Conservation (phyloP, 2,888 invertebrate species). For the Pristionchus japonicus region DNA sequence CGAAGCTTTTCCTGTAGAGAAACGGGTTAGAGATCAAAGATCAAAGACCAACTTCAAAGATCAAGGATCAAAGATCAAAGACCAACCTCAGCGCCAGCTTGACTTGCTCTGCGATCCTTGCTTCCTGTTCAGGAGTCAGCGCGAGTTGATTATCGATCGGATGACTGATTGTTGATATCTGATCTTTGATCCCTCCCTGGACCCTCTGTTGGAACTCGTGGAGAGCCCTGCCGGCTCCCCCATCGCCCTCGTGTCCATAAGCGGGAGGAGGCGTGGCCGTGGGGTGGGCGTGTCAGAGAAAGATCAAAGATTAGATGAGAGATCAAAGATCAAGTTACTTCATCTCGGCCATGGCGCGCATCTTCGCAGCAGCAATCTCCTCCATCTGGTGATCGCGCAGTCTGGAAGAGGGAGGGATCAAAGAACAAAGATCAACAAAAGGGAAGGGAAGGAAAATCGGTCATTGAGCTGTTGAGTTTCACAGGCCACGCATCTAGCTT, state of each 20-base stretch:
- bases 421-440: conserved; percentile 8
- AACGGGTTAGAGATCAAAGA: not conserved
- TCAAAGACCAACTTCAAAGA: not conserved
- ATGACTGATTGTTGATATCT: too few relatives aligned
- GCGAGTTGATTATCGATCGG: too few relatives aligned
- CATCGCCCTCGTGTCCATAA: not conserved
- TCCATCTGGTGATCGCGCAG: not conserved
- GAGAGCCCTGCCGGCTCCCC: not conserved
- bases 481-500: too few relatives aligned
- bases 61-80: not conserved
- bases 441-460: too few relatives aligned
- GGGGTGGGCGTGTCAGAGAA: not conserved
- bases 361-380: not conserved
- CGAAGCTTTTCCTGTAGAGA: not conserved
- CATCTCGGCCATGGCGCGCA: not conserved
- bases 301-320: not conserved
- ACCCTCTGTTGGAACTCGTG: not conserved
- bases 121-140: too few relatives aligned
- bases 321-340: not conserved
- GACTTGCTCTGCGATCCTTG: not conserved
- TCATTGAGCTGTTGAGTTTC: too few relatives aligned
- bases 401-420: conserved; percentile 34
- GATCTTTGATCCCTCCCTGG: too few relatives aligned
- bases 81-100: not conserved
- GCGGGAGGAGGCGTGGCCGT: not conserved